Evolutionary conservation across 2,113 vertebrate genomes (phyloP).

Genomic region (Chrysemys picta): DNA sequence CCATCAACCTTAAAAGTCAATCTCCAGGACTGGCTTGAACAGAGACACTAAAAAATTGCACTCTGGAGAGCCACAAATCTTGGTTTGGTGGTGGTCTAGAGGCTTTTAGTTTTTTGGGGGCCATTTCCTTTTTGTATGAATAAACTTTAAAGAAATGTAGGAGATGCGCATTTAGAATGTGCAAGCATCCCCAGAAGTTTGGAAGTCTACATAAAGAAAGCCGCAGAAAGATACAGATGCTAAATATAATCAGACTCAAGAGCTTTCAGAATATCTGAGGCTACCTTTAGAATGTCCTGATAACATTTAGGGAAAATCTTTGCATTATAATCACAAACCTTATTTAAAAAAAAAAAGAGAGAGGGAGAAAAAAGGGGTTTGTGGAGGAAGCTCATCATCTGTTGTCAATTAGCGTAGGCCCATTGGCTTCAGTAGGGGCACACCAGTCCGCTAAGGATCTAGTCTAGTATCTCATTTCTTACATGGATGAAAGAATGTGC

Average conservation of each 20-base stretch:
- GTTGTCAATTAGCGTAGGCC: background rate
- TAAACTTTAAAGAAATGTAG: conserved; percentile 4
- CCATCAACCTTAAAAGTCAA: conserved; percentile 68
- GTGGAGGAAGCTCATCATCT: background rate
- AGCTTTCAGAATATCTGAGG: background rate
- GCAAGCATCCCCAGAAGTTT: background rate
- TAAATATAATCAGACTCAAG: background rate
- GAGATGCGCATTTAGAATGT: background rate
- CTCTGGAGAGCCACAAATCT: conserved; percentile 65
- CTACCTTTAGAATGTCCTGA: background rate
- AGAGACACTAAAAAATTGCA: conserved; percentile 58
- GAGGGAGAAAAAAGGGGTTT: background rate
- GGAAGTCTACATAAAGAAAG: background rate
- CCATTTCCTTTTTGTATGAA: conserved; percentile 3
- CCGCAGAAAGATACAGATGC: background rate
- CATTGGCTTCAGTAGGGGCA: background rate
- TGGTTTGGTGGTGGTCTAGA: conserved; percentile 48
- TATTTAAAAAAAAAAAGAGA: background rate
- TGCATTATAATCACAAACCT: background rate
- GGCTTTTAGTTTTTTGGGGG: conserved; percentile 34
- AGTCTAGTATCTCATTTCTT: background rate
- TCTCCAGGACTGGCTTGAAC: conserved; percentile 64
- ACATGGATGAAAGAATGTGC: background rate
- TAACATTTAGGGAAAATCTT: background rate
- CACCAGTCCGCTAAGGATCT: background rate